Evolutionary conservation across 2,113 vertebrate genomes (phyloP).

Genomic region (Corvus cornix): DNA sequence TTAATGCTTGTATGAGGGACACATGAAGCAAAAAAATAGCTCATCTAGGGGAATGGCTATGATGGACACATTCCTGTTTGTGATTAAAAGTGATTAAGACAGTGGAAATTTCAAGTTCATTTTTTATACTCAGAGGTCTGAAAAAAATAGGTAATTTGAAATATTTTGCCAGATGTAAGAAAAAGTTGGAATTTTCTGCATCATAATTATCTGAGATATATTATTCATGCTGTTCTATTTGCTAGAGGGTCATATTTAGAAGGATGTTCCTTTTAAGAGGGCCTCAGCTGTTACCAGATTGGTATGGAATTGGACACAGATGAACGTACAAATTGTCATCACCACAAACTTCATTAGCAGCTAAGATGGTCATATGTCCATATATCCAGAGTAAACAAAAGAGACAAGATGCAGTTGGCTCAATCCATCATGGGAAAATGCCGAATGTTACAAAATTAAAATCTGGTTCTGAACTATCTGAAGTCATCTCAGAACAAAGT

Average conservation of each 20-base stretch:
- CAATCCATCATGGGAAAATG: not conserved
- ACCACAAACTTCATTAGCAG: not conserved
- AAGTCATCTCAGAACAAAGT: not conserved
- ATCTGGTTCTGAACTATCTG: not conserved
- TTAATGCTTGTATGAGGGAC: not conserved
- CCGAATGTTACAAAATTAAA: not conserved
- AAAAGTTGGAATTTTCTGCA: not conserved
- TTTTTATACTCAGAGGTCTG: not conserved
- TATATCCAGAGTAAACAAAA: not conserved
- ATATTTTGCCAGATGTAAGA: not conserved
- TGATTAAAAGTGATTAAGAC: not conserved
- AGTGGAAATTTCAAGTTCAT: not conserved
- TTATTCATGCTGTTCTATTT: not conserved
- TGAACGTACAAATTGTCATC: not conserved
- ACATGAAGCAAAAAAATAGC: not conserved
- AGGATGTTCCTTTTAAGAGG: not conserved
- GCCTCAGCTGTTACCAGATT: not conserved
- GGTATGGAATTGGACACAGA: not conserved
- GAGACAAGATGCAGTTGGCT: not conserved
- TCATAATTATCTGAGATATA: not conserved
- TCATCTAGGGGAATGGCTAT: not conserved
- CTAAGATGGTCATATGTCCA: not conserved
- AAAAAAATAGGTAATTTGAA: not conserved
- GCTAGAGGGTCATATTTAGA: not conserved
- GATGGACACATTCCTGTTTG: not conserved